Evolutionary conservation across 2,797 vertebrate genomes (phyloP), one percentile per base, ranked within the genome.

Genomic region (Champsocephalus esox): DNA sequence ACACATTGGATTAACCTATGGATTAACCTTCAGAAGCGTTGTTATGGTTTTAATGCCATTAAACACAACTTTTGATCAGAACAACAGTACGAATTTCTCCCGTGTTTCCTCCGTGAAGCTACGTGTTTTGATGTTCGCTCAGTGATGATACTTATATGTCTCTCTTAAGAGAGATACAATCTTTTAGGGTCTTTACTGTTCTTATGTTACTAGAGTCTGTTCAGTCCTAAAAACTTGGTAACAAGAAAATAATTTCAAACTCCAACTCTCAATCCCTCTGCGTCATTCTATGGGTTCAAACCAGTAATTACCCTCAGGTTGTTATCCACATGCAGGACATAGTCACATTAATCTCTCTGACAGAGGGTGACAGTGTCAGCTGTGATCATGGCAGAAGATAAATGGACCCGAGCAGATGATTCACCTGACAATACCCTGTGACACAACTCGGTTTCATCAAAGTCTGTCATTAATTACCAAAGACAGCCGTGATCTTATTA

Each of bases 401-500:
- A 78, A 5, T 11, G 69, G 58, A 70, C 43, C 67, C 43, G 61
- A 82, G 70, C 65, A 75, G 65, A 78, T 50, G 65, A 32, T 54
- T 58, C 63, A 75, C 77, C 87, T 81, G 63, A 81, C 66, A 60
- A 14, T 17, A 52, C 34, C 57, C 72, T 11, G 8, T 2, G 1
- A 55, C 43, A 43, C 41, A 48, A 49, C 66, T 59, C 66, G 66
- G 70, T 45, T 4, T 48, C 69, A 14, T 5, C 28, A 12, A 34
- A 45, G n/a, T 17, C 8, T 59, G 68, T 24, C 51, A 44, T 79
- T 61, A 74, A 81, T 75, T 77, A 75, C 44, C 51, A 71, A 13
- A 8, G 67, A 69, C 80, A 72, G 75, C 38, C 11, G 11, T 57
- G 73, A 63, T 82, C 7, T 58, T 32, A 79, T 75, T 48, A 77